These are phyloP conservation scores for Trinorchestia longiramus DNA, from an alignment of 1,140 invertebrate species.

Conservation along the genomic window DNA sequence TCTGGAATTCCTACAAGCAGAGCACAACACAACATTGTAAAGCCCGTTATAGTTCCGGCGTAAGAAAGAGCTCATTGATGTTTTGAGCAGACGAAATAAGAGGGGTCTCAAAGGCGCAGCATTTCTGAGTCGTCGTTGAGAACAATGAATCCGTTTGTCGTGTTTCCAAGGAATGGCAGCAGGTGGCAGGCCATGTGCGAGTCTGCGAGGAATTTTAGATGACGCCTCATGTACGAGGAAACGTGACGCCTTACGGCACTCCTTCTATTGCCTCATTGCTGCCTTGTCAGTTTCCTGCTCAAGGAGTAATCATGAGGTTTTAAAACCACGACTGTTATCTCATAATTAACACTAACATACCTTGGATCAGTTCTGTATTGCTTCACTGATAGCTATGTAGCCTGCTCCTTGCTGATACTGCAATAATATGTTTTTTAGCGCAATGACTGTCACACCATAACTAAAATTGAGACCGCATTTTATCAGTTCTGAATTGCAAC, in stretches of 20 bases:
- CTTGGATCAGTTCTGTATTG: background rate
- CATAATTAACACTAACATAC: background rate
- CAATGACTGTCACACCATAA: background rate
- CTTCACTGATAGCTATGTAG: no score
- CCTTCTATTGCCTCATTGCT: background rate
- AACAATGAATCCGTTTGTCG: conserved; percentile 29
- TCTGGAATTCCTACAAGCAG: background rate
- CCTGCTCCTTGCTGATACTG: no score
- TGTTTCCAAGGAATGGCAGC: conserved; percentile 35
- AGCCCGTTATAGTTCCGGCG: background rate
- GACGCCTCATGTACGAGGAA: background rate
- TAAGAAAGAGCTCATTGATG: background rate
- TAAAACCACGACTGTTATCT: background rate
- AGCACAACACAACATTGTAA: background rate
- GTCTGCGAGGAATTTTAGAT: background rate
- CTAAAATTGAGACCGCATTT: background rate
- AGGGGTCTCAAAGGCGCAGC: background rate
- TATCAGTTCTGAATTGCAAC: background rate
- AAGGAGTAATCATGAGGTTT: background rate
- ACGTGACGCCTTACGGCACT: background rate
- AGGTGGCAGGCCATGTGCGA: conserved; percentile 36
- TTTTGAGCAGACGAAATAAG: background rate
- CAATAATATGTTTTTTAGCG: no score
- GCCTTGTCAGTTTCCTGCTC: background rate
- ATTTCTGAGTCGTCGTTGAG: background rate